Evolutionary conservation across 2,113 vertebrate genomes (phyloP).

Genomic region (Bathybates hornii): DNA sequence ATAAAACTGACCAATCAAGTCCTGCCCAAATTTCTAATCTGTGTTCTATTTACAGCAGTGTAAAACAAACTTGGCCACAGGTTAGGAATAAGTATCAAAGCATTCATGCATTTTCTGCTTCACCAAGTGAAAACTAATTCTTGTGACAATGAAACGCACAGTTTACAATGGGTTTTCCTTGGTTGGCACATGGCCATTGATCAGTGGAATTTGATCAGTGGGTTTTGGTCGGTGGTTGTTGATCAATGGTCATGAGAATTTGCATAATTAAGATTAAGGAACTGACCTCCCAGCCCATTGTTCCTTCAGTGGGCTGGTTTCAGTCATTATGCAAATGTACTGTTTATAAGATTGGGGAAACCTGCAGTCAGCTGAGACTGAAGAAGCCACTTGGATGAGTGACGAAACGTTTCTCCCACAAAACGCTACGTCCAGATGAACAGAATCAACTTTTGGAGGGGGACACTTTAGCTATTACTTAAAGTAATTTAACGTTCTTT

Average conservation of each 20-base stretch:
- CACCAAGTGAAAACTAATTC: not conserved
- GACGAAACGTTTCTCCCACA: not conserved
- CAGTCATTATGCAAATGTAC: not conserved
- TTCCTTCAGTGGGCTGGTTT: not conserved
- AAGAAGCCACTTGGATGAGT: not conserved
- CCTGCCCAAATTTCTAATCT: not conserved
- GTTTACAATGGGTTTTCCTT: not conserved
- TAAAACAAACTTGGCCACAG: not conserved
- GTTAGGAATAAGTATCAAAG: not conserved
- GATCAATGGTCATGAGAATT: not conserved
- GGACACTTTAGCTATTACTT: not conserved
- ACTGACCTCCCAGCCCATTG: not conserved
- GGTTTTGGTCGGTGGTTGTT: not conserved
- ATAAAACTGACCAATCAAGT: not conserved
- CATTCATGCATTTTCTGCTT: not conserved
- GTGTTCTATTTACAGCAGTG: not conserved
- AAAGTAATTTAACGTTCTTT: not conserved
- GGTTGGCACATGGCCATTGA: not conserved
- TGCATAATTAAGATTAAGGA: not conserved
- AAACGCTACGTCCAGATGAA: fast-evolving
- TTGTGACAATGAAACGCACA: not conserved
- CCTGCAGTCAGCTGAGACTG: not conserved
- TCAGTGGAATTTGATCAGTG: not conserved
- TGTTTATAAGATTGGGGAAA: fast-evolving
- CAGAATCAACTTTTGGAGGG: not conserved